A percentile compares a stretch with the other conserved stretches of the same genome.
These are phyloP conservation scores for Athene noctua DNA, from an alignment of 2,113 vertebrate genomes.

Conservation along the genomic window DNA sequence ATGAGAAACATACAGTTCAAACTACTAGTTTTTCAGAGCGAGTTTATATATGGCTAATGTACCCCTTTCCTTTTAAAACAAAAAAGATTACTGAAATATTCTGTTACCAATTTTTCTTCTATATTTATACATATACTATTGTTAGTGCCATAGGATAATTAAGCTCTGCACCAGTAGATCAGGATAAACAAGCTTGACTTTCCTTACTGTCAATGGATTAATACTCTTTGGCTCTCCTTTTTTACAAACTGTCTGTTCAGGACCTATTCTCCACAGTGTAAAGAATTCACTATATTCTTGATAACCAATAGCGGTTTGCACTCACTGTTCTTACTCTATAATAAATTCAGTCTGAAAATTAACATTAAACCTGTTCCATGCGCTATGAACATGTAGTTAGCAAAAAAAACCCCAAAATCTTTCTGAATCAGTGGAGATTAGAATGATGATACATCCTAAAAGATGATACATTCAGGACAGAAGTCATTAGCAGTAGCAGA, in stretches of 20 bases:
- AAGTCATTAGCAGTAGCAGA: neutral
- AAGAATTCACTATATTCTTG: neutral
- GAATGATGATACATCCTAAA: neutral
- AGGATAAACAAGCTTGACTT: neutral
- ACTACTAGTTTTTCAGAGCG: neutral
- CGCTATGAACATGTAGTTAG: neutral
- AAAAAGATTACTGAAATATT: neutral
- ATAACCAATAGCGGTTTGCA: neutral
- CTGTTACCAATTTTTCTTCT: slow-evolving; percentile 29
- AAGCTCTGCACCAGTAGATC: slow-evolving; percentile 5
- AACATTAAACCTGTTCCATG: neutral
- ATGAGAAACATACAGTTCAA: neutral
- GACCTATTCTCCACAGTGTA: neutral
- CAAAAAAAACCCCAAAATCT: neutral
- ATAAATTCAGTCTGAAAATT: neutral
- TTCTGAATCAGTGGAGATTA: neutral
- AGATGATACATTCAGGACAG: neutral
- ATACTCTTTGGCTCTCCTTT: neutral
- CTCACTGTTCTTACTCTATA: neutral
- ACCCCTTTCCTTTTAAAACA: neutral
- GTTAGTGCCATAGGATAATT: neutral
- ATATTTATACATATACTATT: neutral
- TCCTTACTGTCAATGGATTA: neutral
- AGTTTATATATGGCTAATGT: neutral
- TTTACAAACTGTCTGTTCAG: neutral